A percentile compares a stretch with the other conserved stretches of the same genome.
Evolutionary conservation across 2,888 invertebrate species (phyloP).

Genomic region (Penaeus monodon): DNA sequence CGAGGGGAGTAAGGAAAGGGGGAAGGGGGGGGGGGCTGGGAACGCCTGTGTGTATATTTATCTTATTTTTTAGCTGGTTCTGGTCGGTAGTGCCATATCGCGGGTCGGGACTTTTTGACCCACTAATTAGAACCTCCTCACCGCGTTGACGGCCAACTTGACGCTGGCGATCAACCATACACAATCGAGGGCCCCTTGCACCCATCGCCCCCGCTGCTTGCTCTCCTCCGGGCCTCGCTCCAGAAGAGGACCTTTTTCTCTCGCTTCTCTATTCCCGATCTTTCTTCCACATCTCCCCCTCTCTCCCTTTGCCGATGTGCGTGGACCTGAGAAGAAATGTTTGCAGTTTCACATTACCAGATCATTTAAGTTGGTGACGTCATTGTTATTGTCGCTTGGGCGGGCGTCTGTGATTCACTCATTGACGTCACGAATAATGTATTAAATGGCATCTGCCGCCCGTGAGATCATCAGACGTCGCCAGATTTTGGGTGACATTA

Average conservation of each 20-base stretch:
- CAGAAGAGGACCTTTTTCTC: too few relatives aligned
- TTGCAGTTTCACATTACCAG: slow-evolving; percentile 17
- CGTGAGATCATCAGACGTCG: not conserved
- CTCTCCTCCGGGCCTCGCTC: too few relatives aligned
- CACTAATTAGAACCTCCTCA: slow-evolving; percentile 5
- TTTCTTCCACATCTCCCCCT: too few relatives aligned
- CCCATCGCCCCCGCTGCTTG: too few relatives aligned
- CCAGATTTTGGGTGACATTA: not conserved
- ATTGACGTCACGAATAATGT: slow-evolving; percentile 31
- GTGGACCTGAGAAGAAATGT: slow-evolving; percentile 16
- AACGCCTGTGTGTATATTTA: slow-evolving; percentile 42
- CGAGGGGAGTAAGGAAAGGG: not conserved
- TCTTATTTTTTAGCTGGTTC: slow-evolving; percentile 40
- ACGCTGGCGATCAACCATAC: not conserved
- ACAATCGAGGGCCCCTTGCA: not conserved
- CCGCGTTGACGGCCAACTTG: not conserved
- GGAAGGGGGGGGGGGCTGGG: slow-evolving; percentile 22
- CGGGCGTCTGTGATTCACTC: not conserved
- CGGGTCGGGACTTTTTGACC: slow-evolving; percentile 9
- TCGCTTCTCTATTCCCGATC: too few relatives aligned
- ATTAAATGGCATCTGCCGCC: slow-evolving; percentile 21
- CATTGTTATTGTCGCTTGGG: slow-evolving; percentile 27
- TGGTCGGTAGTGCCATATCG: slow-evolving; percentile 27
- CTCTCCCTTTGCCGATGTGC: not conserved
- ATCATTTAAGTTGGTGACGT: slow-evolving; percentile 41